Percentiles rank a stretch among this genome's conserved stretches.
Evolutionary conservation across 2,113 vertebrate genomes (phyloP).

Genomic region (Coregonus clupeaformis): DNA sequence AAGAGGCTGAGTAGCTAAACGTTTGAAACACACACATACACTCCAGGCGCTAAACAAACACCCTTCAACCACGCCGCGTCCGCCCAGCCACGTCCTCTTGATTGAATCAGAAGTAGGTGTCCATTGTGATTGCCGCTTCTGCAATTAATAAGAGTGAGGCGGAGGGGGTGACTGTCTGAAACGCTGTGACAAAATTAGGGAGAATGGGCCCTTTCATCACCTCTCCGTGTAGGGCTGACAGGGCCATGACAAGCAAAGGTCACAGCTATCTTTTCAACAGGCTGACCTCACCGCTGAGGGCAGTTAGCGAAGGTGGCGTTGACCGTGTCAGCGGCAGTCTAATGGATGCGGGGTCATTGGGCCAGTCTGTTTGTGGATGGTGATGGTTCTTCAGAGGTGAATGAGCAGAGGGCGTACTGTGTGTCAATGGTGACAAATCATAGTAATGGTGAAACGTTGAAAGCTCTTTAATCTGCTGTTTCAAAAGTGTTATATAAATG

Average conservation of each 20-base stretch:
- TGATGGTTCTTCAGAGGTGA: background rate
- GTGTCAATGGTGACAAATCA: background rate
- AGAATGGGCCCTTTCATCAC: background rate
- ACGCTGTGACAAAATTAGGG: slow-evolving; percentile 7
- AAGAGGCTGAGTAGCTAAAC: too few species aligned
- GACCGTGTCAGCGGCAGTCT: background rate
- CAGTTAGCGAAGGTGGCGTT: slow-evolving; percentile 14
- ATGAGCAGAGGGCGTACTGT: background rate
- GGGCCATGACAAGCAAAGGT: slow-evolving; percentile 16
- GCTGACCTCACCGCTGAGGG: slow-evolving; percentile 26
- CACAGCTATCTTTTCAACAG: slow-evolving; percentile 4
- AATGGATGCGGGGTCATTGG: background rate
- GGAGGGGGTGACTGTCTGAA: background rate
- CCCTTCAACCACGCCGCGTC: too few species aligned
- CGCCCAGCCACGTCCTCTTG: background rate
- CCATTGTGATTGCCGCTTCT: background rate
- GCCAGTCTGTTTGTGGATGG: background rate
- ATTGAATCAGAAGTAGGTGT: slow-evolving; percentile 22
- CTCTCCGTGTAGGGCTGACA: background rate
- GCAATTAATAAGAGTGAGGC: background rate
- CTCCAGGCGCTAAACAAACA: too few species aligned
- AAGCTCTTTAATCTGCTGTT: too few species aligned
- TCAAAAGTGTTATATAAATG: too few species aligned
- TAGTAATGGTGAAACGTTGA: too few species aligned
- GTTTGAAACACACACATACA: background rate